Percentiles rank a stretch among this genome's conserved stretches.
phyloP scores from a whole-genome alignment of 2,797 vertebrate species.

The Fistularia tabacaria region DNA sequence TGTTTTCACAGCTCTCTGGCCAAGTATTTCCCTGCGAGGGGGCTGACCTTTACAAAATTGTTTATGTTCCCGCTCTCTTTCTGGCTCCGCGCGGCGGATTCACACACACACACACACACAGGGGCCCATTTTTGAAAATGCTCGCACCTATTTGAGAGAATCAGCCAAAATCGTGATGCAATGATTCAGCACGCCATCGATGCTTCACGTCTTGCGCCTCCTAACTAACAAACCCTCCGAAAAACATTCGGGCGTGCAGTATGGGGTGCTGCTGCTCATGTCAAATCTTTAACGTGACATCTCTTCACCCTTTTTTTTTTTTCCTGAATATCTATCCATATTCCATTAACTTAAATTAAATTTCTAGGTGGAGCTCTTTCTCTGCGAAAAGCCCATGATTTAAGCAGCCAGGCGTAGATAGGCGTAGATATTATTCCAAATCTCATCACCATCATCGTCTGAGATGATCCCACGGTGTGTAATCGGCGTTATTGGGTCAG shows the following conservation, averaged over 20 bases:
- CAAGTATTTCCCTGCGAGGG: conserved; percentile 7
- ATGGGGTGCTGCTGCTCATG: conserved; percentile 18
- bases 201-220: conserved; percentile 47
- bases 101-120: conserved; percentile 24
- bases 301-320: conserved; percentile 4
- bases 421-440: conserved; percentile 29
- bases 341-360: conserved; percentile 38
- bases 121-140: conserved; percentile 25
- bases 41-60: conserved; percentile 30
- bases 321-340: conserved; percentile 3
- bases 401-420: conserved; percentile 33
- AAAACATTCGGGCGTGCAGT: conserved; percentile 36
- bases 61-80: conserved; percentile 1
- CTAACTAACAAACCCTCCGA: conserved; percentile 41
- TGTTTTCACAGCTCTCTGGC: too few relatives aligned
- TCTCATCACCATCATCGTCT: conserved; percentile 43
- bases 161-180: conserved; percentile 35
- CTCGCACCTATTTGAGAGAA: conserved; percentile 43
- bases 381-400: conserved; percentile 30
- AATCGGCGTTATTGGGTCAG: conserved; percentile 49
- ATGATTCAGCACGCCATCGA: conserved; percentile 60
- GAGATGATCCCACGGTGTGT: conserved; percentile 44
- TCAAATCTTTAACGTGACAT: conserved; percentile 23
- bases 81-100: conserved; percentile 10
- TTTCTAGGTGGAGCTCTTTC: conserved; percentile 26